phyloP scores from a whole-genome alignment of 1,140 invertebrate species.

The Leptoteleia sp. region DNA sequence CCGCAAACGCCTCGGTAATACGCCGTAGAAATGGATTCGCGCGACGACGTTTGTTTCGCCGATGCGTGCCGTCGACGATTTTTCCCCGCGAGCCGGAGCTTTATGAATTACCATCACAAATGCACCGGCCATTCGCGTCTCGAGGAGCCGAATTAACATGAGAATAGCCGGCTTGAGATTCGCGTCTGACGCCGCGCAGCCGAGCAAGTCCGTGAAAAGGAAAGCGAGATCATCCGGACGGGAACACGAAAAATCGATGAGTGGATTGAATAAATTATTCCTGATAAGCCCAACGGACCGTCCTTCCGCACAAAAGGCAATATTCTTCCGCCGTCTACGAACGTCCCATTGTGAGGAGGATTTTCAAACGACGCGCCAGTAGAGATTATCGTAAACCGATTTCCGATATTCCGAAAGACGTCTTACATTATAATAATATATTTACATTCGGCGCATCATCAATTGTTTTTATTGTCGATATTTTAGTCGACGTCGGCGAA shows the following conservation, averaged over 20 bases:
- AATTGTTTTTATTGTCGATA: constrained; percentile 47
- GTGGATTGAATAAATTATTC: constrained; percentile 65
- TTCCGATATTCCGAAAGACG: constrained; percentile 51
- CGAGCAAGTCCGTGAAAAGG: constrained; percentile 42
- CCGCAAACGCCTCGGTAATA: constrained; percentile 5
- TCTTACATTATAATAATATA: constrained; percentile 57
- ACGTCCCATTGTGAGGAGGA: constrained; percentile 52
- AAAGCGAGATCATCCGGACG: constrained; percentile 52
- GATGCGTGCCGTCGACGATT: constrained; percentile 22
- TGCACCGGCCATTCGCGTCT: constrained; percentile 61
- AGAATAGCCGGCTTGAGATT: constrained; percentile 63
- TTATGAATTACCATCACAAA: constrained; percentile 69
- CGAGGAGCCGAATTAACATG: constrained; percentile 67
- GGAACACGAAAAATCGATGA: constrained; percentile 64
- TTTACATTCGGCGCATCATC: constrained; percentile 40
- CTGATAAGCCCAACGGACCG: constrained; percentile 58
- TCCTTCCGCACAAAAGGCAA: constrained; percentile 58
- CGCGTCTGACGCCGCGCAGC: constrained; percentile 14
- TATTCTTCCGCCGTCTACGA: constrained; percentile 54
- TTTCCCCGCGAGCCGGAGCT: constrained; percentile 6
- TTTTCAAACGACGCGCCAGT: constrained; percentile 53
- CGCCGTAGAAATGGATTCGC: constrained; percentile 5
- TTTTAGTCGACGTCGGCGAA: background rate
- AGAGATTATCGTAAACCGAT: constrained; percentile 63
- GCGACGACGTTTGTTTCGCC: constrained; percentile 30